Evolutionary conservation across 1,140 invertebrate species (phyloP), one percentile per base, ranked within the genome.

Genomic region (Scaptomyza pallida): DNA sequence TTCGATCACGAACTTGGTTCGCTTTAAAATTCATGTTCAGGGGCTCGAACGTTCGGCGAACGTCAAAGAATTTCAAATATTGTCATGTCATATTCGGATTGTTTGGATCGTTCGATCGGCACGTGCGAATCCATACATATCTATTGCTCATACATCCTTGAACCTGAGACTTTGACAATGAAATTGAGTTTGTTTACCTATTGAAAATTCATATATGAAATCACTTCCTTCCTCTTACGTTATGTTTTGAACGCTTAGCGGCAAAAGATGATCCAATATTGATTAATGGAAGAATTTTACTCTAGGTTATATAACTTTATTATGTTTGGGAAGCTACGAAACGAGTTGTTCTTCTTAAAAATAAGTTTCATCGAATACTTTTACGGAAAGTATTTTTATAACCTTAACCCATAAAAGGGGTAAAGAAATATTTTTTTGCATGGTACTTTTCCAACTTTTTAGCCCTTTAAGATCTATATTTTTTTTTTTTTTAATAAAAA

Each of bases 61-160:
- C 75, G 72, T 10, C 12, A 8, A 78, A 78, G 72, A 82, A 82
- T 82, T 75, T 45, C 23, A 16, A 37, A 23, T 68, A 52, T 52
- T 8, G 26, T 52, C 30, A 43, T 61, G 33, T 59, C 26, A 17
- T 9, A 21, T 30, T 30, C 0, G 23, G 15, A 50, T 5, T 12
- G 5, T 16, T 9, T 21, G 40, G 5, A 44, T 37, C 41, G 30
- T 21, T 37, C 21, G 57, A 52, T 45, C 23, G 54, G 63, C 62
- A 67, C 62, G 69, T 67, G 69, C 63, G 48, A 17, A 67, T 45
- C 55, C 5, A 33, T 33, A 35, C 33, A 35, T 37, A 37, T 5
- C n/a, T 45, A 72, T 72, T 61, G 50, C 64, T 12, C 64, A 72
- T 72, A 72, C 17, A 55, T 62, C 64, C 71, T 73, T 76, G 70